Base-by-base conservation (phyloP, 2,797 vertebrate genomes). In the Borostomias antarcticus region DNA sequence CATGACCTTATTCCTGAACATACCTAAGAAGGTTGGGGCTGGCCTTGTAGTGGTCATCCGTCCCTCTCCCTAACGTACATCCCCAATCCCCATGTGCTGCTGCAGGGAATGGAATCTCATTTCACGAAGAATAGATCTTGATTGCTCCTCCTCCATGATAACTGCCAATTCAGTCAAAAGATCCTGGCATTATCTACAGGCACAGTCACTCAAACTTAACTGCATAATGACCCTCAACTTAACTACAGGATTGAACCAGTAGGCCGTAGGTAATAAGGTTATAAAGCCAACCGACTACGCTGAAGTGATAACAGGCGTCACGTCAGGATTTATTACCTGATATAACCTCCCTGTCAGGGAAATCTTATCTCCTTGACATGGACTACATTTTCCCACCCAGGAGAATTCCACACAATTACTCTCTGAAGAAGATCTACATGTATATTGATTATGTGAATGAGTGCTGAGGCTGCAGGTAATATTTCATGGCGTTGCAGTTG, bases 401-500 rank as follows among this genome's bases (percentile, higher is more conserved):
- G 69, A 72, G 73, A 67, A 23, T 66, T 62, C 37, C 65, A 75
- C 73, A 77, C 75, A 84, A 75, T 85, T 85, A 83, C 65, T 77
- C 57, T 78, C 73, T 76, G 79, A 75, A 82, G 78, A 57, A 72
- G 56, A 76, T 82, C 62, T n/a, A 45, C n/a, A n/a, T n/a, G n/a
- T 74, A 59, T 77, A 89, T 82, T 87, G 86, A 88, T 87, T 77
- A 79, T 79, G 60, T 66, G 58, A 73, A 79, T 69, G 71, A 85
- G 73, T 86, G 89, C 88, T 88, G 87, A 89, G 73, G 59, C 61
- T 26, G 76, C 78, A 81, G 70, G 69, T 54, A 72, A 72, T 71
- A 79, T 78, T 81, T 89, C 77, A 87, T 77, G 84, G 85, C 80
- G 59, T 67, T 66, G 81, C 87, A 83, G 72, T 80, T 87, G 72